phyloP scores from a whole-genome alignment of 1,140 invertebrate genomes.

The Drosophila auraria region DNA sequence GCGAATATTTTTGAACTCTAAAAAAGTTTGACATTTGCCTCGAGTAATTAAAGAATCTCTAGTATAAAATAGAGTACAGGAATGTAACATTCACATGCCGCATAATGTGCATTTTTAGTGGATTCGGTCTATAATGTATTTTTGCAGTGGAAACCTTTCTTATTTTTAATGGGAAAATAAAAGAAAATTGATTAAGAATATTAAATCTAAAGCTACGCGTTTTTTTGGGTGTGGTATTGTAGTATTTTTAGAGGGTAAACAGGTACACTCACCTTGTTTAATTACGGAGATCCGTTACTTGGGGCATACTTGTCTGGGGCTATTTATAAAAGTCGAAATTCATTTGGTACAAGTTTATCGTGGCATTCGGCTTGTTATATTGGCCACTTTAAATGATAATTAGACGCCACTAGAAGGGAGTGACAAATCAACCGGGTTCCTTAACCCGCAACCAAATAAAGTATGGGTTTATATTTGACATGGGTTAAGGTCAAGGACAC shows the following conservation, averaged over 20 bases:
- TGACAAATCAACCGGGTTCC: slow-evolving; percentile 11
- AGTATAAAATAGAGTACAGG: too few species aligned
- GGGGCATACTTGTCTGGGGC: neutral
- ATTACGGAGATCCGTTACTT: slow-evolving; percentile 18
- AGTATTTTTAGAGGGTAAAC: slow-evolving; percentile 1
- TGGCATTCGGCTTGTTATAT: slow-evolving; percentile 11
- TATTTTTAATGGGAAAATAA: too few species aligned
- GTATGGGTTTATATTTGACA: neutral
- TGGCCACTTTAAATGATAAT: slow-evolving; percentile 28
- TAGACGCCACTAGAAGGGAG: slow-evolving; percentile 6
- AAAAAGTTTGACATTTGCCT: too few species aligned
- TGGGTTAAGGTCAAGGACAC: slow-evolving; percentile 28
- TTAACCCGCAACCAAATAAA: slow-evolving; percentile 5
- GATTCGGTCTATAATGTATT: neutral
- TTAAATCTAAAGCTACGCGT: too few species aligned
- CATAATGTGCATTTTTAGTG: too few species aligned
- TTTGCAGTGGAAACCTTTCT: neutral
- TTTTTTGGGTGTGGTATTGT: neutral
- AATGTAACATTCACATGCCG: too few species aligned
- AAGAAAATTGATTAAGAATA: too few species aligned
- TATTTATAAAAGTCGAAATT: slow-evolving; percentile 19
- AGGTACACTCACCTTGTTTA: neutral
- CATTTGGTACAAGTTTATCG: slow-evolving; percentile 17
- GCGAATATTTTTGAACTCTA: too few species aligned
- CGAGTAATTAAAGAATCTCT: too few species aligned